Conservation (phyloP, 2,113 vertebrate genomes). For the Puma concolor region DNA sequence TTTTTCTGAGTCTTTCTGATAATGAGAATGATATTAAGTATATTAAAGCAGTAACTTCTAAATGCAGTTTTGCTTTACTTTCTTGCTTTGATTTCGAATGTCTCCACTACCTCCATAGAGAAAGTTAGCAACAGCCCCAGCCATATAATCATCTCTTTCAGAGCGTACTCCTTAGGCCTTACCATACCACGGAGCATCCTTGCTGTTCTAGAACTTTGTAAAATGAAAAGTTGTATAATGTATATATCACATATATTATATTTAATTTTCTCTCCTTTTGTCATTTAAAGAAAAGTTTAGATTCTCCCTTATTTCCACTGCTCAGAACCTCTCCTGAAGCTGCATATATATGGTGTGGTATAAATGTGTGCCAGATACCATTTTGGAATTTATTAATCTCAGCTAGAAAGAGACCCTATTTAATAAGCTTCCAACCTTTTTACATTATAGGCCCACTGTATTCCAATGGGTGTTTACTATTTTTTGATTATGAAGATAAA, state of each 20-base stretch:
- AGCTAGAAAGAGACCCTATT: background rate
- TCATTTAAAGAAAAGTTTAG: background rate
- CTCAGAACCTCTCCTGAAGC: background rate
- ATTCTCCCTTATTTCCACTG: background rate
- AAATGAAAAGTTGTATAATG: constrained; percentile 17
- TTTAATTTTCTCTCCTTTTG: background rate
- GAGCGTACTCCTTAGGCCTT: background rate
- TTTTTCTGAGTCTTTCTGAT: background rate
- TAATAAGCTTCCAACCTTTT: background rate
- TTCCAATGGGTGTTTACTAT: background rate
- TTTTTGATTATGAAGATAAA: constrained; percentile 20
- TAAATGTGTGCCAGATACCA: background rate
- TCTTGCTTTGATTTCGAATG: constrained; percentile 15
- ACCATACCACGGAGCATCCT: background rate
- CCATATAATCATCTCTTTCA: background rate
- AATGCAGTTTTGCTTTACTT: constrained; percentile 29
- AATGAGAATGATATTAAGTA: background rate
- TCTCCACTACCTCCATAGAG: background rate
- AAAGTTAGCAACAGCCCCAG: background rate
- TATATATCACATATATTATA: background rate
- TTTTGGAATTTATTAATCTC: constrained; percentile 5
- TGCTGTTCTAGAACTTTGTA: constrained; percentile 16
- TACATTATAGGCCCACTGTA: background rate
- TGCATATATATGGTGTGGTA: background rate
- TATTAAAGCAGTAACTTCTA: background rate